A percentile compares a stretch with the other conserved stretches of the same genome.
Evolutionary conservation across 2,797 vertebrate genomes (phyloP).

Genomic region (Sphenodon punctatus): DNA sequence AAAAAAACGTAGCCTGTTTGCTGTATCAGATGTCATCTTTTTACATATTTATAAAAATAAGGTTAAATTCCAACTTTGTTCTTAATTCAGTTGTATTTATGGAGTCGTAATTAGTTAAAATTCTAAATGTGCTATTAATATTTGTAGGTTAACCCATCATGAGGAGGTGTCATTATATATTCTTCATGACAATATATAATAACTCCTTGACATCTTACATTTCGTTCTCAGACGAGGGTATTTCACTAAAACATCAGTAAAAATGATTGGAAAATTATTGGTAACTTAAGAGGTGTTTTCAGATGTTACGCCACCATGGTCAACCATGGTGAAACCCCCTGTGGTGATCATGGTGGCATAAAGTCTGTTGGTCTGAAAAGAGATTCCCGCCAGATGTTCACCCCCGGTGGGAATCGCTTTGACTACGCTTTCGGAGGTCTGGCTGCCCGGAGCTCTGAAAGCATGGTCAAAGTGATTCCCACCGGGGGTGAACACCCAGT

Average conservation of each 20-base stretch:
- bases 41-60: not conserved
- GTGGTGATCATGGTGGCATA: no score
- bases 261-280: not conserved
- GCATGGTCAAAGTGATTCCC: no score
- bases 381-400: no score
- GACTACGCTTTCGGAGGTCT: no score
- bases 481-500: no score
- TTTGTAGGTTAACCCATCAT: no score
- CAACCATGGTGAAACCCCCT: no score
- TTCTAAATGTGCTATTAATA: not conserved
- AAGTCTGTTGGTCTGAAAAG: no score
- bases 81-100: not conserved
- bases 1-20: not conserved
- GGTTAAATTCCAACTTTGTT: not conserved
- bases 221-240: not conserved
- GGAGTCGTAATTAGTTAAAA: not conserved
- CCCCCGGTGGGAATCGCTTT: no score
- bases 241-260: not conserved
- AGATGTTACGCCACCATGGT: no score
- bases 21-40: not conserved
- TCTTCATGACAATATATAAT: accelerated
- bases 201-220: not conserved
- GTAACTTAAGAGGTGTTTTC: no score
- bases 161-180: not conserved
- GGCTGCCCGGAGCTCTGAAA: no score